Evolutionary conservation across 2,113 vertebrate genomes (phyloP).

Genomic region (Lampris megalopsis): DNA sequence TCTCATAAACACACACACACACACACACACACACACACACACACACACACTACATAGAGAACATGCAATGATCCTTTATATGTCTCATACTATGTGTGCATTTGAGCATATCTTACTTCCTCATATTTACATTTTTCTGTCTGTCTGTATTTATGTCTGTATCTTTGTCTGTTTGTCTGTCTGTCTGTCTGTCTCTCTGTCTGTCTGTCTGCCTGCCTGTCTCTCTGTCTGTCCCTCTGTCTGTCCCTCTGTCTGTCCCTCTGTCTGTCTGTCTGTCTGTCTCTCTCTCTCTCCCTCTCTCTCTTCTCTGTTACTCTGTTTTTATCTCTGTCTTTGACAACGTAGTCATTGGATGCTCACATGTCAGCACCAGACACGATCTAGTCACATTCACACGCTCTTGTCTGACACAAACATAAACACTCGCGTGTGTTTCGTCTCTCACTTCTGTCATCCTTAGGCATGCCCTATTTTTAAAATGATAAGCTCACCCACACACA

Average conservation of each 20-base stretch:
- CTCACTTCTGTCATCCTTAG: slow-evolving; percentile 54
- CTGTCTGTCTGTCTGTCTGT: too few species aligned
- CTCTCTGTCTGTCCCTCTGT: slow-evolving; percentile 3
- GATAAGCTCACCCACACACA: slow-evolving; percentile 73
- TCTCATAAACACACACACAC: slow-evolving; percentile 28
- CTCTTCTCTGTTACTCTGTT: neutral
- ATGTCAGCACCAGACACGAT: slow-evolving; percentile 40
- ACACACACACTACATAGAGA: neutral
- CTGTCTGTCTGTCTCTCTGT: neutral
- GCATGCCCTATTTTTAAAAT: slow-evolving; percentile 73
- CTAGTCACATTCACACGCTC: slow-evolving; percentile 61
- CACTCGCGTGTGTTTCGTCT: slow-evolving; percentile 31
- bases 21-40: slow-evolving; percentile 78
- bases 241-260: neutral
- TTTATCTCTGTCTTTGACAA: slow-evolving; percentile 15
- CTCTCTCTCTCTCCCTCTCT: slow-evolving; percentile 20
- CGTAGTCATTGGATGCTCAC: slow-evolving; percentile 16
- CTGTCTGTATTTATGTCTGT: slow-evolving; percentile 1
- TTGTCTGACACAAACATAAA: slow-evolving; percentile 49
- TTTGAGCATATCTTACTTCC: slow-evolving; percentile 13
- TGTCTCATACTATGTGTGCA: slow-evolving; percentile 11
- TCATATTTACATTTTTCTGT: slow-evolving; percentile 6
- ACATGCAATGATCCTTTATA: slow-evolving; percentile 8
- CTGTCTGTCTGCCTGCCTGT: neutral
- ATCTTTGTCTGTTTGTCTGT: neutral